Conservation (phyloP, 2,888 invertebrate genomes). For the Tanypteryx hageni region DNA sequence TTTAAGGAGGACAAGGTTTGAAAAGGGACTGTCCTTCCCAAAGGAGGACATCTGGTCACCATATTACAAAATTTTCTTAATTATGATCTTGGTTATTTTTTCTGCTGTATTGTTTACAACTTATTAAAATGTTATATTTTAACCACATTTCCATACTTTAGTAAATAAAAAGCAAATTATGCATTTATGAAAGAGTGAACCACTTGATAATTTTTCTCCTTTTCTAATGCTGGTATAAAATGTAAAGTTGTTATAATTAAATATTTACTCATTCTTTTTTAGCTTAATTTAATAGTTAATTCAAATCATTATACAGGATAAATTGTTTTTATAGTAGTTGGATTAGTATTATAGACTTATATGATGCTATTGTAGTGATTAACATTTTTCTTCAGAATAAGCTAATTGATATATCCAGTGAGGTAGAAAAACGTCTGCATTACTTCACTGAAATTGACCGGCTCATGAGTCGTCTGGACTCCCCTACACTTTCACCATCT, state of each 20-base stretch:
- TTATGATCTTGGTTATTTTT: background rate
- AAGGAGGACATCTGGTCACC: background rate
- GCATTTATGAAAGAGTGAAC: background rate
- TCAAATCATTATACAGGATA: background rate
- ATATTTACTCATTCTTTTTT: background rate
- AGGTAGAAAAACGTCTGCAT: constrained; percentile 87
- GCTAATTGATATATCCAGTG: constrained; percentile 87
- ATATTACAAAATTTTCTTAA: background rate
- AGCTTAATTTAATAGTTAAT: background rate
- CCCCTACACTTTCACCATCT: constrained; percentile 88
- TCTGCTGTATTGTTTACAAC: background rate
- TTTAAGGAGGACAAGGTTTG: too few relatives aligned
- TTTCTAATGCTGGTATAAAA: background rate
- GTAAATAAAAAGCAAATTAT: background rate
- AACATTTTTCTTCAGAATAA: constrained; percentile 78
- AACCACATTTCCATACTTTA: background rate
- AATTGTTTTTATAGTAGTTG: too few relatives aligned
- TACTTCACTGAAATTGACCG: constrained; percentile 92
- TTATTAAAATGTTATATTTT: background rate
- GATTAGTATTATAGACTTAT: too few relatives aligned
- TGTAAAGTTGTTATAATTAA: too few relatives aligned
- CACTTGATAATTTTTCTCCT: background rate
- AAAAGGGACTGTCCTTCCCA: constrained; percentile 18
- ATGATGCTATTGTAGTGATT: too few relatives aligned
- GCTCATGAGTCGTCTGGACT: constrained; percentile 87